phyloP scores from a whole-genome alignment of 2,113 vertebrate genomes.

The Myanophis thanlyinensis region DNA sequence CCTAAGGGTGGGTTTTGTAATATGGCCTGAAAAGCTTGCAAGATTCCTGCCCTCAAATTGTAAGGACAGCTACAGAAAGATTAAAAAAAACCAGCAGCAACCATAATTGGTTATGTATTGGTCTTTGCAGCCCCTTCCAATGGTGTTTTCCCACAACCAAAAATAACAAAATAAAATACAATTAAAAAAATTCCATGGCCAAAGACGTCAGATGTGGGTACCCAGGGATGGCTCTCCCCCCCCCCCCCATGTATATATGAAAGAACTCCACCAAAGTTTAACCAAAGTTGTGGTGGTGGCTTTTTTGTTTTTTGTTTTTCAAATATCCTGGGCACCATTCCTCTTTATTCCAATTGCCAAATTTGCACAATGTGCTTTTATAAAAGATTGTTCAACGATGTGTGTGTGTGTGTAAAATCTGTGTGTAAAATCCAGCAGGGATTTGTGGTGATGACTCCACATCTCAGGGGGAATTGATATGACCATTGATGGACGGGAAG shows the following conservation, averaged over 20 bases:
- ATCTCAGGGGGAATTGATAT: neutral
- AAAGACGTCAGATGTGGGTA: neutral
- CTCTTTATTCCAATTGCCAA: neutral
- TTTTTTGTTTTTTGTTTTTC: neutral
- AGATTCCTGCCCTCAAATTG: neutral
- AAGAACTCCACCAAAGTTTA: neutral
- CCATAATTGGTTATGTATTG: neutral
- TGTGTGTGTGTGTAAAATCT: no score
- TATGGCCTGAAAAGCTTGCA: neutral
- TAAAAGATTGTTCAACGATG: no score
- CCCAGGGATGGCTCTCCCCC: neutral
- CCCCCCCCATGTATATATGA: neutral
- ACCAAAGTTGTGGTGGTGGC: neutral
- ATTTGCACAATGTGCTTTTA: neutral
- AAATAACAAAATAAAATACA: neutral
- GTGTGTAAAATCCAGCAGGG: neutral
- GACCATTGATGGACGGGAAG: neutral
- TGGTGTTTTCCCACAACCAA: neutral
- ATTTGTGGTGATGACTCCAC: neutral
- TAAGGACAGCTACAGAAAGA: neutral
- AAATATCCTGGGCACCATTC: neutral
- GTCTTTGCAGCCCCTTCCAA: neutral
- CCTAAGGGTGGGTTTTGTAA: neutral
- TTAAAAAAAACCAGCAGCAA: no score
- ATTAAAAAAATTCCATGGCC: slow-evolving; percentile 43